Evolutionary conservation across 92 coral and sea anemone genomes (phyloP), one percentile per base, ranked within the genome.

Genomic region (Epizoanthus scotinus): DNA sequence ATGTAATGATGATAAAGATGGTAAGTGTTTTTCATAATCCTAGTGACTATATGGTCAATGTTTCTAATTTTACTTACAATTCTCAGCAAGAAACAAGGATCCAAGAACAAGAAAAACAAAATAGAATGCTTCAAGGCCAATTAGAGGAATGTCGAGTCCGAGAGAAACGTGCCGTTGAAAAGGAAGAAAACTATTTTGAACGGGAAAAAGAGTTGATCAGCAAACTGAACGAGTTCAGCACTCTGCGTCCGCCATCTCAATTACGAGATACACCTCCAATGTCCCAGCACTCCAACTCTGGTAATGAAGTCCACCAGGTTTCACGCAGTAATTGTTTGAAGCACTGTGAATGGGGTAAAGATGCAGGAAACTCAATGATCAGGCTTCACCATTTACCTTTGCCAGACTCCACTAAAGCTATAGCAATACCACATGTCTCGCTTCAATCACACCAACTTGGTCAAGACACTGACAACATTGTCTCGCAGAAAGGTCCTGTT

Each of bases 151-250:
- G 64, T 36, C 90, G 80, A 38, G 64, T 78, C 56, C 77, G 92
- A 57, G 97, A 90, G 50, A 49, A 49, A 20, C 84, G 84, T 61
- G 84, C 88, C 6, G 22, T 63, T 10, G 88, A 85, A 42, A 91
- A 87, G 58, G 94, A 91, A 61, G 89, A 87, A 70, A 89, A 80
- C 38, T 91, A 69, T 70, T 63, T 88, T 20, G 89, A 93, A 65
- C 78, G 88, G 38, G 98, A 95, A 69, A 88, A 90, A 65, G 83
- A 85, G 71, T 79, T 90, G 42, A 85, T 86, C 19, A 81, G 82
- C 55, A 88, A 84, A 63, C 70, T 91, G 17, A 86, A 89, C 42
- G 94, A 89, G 40, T 54, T 83, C 72, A 86, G 88, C 70, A 78
- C 22, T 36, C 40, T 47, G 53, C 91, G 84, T n/a, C n/a, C n/a